A percentile compares a stretch with the other conserved stretches of the same genome.
Evolutionary conservation across 2,888 invertebrate genomes (phyloP).

Genomic region (Chaitophorus viminalis): DNA sequence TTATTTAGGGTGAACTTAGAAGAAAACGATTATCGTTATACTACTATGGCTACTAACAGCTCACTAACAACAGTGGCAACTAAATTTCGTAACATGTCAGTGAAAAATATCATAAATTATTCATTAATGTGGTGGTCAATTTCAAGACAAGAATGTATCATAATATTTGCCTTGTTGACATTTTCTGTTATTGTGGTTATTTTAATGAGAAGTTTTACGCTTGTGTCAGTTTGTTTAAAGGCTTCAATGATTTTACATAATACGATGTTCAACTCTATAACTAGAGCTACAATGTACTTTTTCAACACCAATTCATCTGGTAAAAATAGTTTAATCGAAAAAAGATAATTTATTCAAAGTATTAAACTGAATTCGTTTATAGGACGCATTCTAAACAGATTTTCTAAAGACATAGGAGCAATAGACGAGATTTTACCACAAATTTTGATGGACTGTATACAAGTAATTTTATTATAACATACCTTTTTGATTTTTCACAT

Average conservation of each 20-base stretch:
- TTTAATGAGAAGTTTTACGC: slow-evolving; percentile 74
- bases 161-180: slow-evolving; percentile 73
- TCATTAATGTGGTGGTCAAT: no score
- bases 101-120: no score
- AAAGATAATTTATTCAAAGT: not conserved
- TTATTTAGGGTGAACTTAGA: slow-evolving; percentile 74
- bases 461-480: no score
- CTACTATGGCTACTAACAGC: no score
- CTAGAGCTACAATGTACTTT: slow-evolving; percentile 84
- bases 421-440: slow-evolving; percentile 48
- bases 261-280: slow-evolving; percentile 82
- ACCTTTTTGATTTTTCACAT: no score
- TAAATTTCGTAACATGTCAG: slow-evolving; percentile 23
- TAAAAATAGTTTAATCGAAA: slow-evolving; percentile 64
- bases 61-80: no score
- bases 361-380: not conserved
- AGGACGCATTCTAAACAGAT: slow-evolving; percentile 63
- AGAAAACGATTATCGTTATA: slow-evolving; percentile 63
- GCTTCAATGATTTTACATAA: slow-evolving; percentile 84
- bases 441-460: slow-evolving; percentile 22
- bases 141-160: slow-evolving; percentile 67
- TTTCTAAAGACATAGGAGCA: slow-evolving; percentile 62
- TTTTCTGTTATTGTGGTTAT: slow-evolving; percentile 70
- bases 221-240: slow-evolving; percentile 81
- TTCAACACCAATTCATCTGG: slow-evolving; percentile 89